These are phyloP conservation scores for Florisuga fusca DNA, from an alignment of 2,797 vertebrate genomes.

Conservation along the genomic window DNA sequence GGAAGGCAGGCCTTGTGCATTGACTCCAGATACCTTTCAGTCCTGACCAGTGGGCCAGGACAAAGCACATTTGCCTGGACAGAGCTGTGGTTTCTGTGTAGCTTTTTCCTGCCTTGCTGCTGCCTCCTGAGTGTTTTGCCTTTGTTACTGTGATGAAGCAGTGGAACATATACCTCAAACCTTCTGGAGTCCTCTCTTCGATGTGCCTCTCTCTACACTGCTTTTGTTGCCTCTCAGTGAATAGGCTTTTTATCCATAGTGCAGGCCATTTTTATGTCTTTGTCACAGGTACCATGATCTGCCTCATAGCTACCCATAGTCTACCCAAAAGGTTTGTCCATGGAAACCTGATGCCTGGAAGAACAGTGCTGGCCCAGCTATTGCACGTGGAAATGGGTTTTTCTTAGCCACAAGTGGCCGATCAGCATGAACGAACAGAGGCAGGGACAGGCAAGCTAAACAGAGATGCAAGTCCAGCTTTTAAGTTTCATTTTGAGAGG, in stretches of 20 bases:
- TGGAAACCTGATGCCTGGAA: not conserved
- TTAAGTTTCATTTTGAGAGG: not conserved
- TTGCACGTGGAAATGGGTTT: not conserved
- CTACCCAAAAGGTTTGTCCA: not conserved
- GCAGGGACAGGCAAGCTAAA: not conserved
- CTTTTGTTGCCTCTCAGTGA: not conserved
- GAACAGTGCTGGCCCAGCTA: not conserved
- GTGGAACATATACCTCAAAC: not conserved
- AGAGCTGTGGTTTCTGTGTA: not conserved
- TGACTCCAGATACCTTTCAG: not conserved
- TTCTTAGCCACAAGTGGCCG: not conserved
- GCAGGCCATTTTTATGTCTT: not conserved
- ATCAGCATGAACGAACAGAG: rapidly evolving
- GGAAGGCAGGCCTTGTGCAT: not conserved
- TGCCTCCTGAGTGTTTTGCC: not conserved
- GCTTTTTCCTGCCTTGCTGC: not conserved
- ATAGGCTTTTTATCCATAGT: not conserved
- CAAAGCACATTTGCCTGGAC: not conserved
- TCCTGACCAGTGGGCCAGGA: not conserved
- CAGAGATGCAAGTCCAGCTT: not conserved
- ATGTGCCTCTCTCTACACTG: not conserved
- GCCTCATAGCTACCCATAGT: not conserved
- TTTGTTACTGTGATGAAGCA: not conserved
- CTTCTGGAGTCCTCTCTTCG: not conserved
- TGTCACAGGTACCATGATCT: not conserved